These are phyloP conservation scores for Glyphotaelius pellucidus DNA, from an alignment of 2,888 invertebrate species.

Conservation along the genomic window DNA sequence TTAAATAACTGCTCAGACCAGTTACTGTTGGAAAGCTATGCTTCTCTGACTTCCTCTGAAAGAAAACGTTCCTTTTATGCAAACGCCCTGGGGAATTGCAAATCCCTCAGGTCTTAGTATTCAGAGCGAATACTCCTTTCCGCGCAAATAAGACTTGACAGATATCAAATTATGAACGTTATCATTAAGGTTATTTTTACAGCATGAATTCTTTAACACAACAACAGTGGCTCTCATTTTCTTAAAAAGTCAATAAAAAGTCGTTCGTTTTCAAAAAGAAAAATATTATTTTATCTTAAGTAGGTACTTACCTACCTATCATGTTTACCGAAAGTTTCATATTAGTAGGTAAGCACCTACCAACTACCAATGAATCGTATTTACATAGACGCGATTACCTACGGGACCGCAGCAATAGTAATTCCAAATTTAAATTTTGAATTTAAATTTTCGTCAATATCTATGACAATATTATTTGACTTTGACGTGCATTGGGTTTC, in stretches of 20 bases:
- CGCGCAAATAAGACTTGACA: slow-evolving; percentile 62
- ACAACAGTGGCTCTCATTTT: slow-evolving; percentile 17
- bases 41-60: slow-evolving; percentile 31
- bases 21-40: slow-evolving; percentile 19
- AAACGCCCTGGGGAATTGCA: slow-evolving; percentile 46
- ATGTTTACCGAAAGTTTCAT: no score
- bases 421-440: not conserved
- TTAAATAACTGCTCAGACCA: not conserved
- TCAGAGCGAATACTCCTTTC: slow-evolving; percentile 53
- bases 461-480: not conserved
- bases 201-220: slow-evolving; percentile 24
- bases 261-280: not conserved
- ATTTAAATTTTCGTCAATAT: not conserved
- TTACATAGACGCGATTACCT: not conserved
- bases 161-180: slow-evolving; percentile 63
- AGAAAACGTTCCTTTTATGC: slow-evolving; percentile 57
- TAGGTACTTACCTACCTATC: no score
- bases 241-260: slow-evolving; percentile 9
- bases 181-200: slow-evolving; percentile 36
- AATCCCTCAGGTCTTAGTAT: slow-evolving; percentile 57
- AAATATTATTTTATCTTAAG: not conserved
- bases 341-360: no score
- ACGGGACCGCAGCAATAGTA: not conserved
- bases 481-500: not conserved
- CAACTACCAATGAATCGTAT: not conserved